Evolutionary conservation across 2,113 vertebrate genomes (phyloP).

Genomic region (Mohoua ochrocephala): DNA sequence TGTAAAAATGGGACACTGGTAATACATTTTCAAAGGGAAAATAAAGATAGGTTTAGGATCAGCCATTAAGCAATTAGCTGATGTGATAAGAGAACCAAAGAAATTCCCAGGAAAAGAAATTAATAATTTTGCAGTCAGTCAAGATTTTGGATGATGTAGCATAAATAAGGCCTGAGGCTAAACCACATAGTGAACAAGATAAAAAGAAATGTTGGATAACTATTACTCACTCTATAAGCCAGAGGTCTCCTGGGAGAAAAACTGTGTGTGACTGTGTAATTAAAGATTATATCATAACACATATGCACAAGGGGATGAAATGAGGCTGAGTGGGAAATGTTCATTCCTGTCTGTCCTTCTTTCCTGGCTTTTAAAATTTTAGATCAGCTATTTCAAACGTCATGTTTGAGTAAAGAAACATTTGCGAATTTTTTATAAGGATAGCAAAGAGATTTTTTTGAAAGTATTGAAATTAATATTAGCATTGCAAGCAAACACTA

Average conservation of each 20-base stretch:
- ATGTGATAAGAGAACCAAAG: constrained; percentile 29
- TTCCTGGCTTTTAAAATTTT: background rate
- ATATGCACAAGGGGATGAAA: background rate
- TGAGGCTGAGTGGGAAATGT: background rate
- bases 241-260: constrained; percentile 8
- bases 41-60: background rate
- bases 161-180: constrained; percentile 28
- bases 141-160: constrained; percentile 12
- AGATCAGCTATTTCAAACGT: background rate
- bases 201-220: constrained; percentile 18
- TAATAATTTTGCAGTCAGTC: background rate
- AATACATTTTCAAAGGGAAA: background rate
- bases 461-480: background rate
- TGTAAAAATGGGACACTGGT: background rate
- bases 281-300: constrained; percentile 16
- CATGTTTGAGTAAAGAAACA: background rate
- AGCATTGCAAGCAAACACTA: background rate
- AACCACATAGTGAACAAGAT: background rate
- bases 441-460: background rate
- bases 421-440: background rate
- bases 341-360: background rate
- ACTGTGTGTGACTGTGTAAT: background rate
- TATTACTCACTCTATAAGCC: background rate
- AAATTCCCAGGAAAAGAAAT: constrained; percentile 23
- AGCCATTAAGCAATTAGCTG: background rate